Evolutionary conservation across 2,888 invertebrate genomes (phyloP), one percentile per base, ranked within the genome.

Genomic region (Chloromyia formosa): DNA sequence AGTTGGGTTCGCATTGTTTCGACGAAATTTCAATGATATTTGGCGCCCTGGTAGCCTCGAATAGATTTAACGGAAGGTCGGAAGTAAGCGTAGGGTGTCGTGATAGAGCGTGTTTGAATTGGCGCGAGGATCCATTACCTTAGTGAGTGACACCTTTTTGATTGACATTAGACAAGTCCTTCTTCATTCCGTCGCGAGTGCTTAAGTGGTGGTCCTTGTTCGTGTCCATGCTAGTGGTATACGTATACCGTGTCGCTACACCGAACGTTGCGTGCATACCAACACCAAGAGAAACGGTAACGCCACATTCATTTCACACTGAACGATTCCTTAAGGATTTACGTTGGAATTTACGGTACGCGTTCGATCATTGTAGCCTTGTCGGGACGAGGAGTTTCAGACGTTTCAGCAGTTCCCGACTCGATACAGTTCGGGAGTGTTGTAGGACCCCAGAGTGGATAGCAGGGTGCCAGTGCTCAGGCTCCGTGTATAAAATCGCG

Each of bases 341-440:
- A 66, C 66, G 66, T 16, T 49, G 66, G 49, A 66, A 66, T 66
- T 66, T 66, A 66, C 66, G 66, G 16, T 42, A 49, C 49, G 66
- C 16, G 18, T 56, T 20, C 49, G 27, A 35, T 35, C 12, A 49
- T 49, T 49, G 12, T 49, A 49, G 12, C 18, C 20, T 62, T 62
- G 23, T 16, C 40, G 14, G 16, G 40, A 62, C 62, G 62, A 53
- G n/a, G 53, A 9, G 62, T 40, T 35, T 18, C 62, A 18, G 40
- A 18, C 49, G 23, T n/a, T 62, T 35, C 27, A 35, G 7, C 62
- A 35, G 62, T 40, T 62, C 40, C 62, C 40, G 16, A 35, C 27
- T 35, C 27, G 27, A 35, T 35, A 35, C 27, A 35, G 27, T 62
- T 40, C 40, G 40, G 40, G 12, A 10, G 54, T 54, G 68, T 54